Evolutionary conservation across 2,113 vertebrate genomes (phyloP), one percentile per base, ranked within the genome.

Genomic region (Micronycteris hirsuta): DNA sequence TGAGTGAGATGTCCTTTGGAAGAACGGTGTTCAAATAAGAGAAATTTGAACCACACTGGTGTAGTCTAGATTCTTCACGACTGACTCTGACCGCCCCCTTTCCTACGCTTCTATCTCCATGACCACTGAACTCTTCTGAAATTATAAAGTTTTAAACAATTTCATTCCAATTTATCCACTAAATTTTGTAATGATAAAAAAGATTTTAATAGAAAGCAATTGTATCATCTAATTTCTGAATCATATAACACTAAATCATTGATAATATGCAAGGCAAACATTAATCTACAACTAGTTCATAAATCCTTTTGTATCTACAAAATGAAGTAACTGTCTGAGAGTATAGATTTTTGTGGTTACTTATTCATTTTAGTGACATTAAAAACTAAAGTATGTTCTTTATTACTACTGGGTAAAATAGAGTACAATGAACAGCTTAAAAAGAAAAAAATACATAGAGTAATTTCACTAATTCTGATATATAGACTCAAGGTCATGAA

Each of bases 261-360:
- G n/a, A 89, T 63, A 88, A 86, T 70, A 91, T 89, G 19, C 58
- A 96, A 84, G 14, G 5, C 19, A 96, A 92, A 84, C 3, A 20
- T 93, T 91, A 86, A 83, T 94, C 80, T 96, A 49, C 14, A 91
- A 28, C 31, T 88, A 94, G 94, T 95, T 96, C 94, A 91, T 83
- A 49, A 94, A 52, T 28, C 70, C 3, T 9, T 95, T 78, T 88
- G 16, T 67, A 94, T 90, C 47, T 82, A 9, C 38, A 58, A 78
- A 90, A 94, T 78, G 41, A 90, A 1, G 81, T 86, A 87, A 88
- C 45, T 68, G 7, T 81, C 33, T 24, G 33, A 81, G 56, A 91
- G 93, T 88, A 49, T 80, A 87, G 36, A 95, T 82, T 96, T 91
- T 91, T 94, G 5, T 86, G 49, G 45, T 95, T 91, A 82, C 70